Evolutionary conservation across 2,888 invertebrate species (phyloP), one percentile per base, ranked within the genome.

Genomic region (Dexiosoma caninum): DNA sequence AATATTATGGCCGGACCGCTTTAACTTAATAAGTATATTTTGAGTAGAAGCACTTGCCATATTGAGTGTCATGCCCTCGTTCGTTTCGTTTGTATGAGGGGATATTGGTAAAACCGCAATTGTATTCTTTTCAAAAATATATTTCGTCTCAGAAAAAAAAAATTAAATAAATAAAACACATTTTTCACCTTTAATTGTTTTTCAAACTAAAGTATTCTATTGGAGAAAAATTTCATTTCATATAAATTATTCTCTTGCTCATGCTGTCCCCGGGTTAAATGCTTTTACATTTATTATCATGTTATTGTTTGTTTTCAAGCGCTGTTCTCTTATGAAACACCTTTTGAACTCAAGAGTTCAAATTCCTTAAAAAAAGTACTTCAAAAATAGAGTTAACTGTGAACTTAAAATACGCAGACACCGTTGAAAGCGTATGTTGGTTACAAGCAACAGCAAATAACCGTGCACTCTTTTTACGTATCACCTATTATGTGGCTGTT

Each of bases 271-370:
- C 6, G 19, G 66, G 72, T 69, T 76, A 72, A 81, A 57, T 44
- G 51, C 35, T 72, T 57, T 72, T 51, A 57, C 77, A 81, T 77
- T 81, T 72, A 72, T 77, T 81, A 77, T 77, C 60, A 19, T 72
- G 67, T 69, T 76, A 57, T 67, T 76, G 64, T 70, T 76, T 81
- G 72, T 40, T 62, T 60, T 71, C 40, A 55, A 75, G 66, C 64
- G 37, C 42, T 57, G 12, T 40, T 72, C 27, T 27, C 32, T 32
- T 35, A 37, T 55, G 71, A 64, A 70, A 79, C 64, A 77, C 76
- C 80, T 67, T 72, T 72, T 76, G 67, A 81, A 67, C 72, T 44
- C 6, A 62, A 57, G 27, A 72, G 60, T 72, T 81, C 67, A 72
- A 60, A 79, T 59, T 79, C 51, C 60, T 59, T 21, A 9, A 66